phyloP scores from a whole-genome alignment of 2,113 vertebrate genomes.

The Reinhardtius hippoglossoides region DNA sequence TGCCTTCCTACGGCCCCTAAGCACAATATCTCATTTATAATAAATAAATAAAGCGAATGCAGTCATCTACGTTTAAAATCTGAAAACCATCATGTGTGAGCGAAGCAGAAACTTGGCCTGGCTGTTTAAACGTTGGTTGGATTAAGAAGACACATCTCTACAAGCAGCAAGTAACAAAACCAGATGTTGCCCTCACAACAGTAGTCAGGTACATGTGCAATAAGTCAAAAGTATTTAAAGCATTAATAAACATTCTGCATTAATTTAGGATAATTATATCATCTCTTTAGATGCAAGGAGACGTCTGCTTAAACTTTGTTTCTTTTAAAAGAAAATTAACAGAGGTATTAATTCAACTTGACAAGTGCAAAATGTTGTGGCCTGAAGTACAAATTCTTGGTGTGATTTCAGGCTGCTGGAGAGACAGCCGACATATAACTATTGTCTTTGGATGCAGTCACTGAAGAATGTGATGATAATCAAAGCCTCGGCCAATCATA shows the following conservation, averaged over 20 bases:
- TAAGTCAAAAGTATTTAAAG: conserved; percentile 8
- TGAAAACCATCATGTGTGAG: conserved; percentile 1
- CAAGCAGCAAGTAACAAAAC: conserved; percentile 42
- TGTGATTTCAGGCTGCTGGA: conserved; percentile 54
- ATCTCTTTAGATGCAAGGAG: conserved; percentile 21
- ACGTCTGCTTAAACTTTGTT: conserved; percentile 25
- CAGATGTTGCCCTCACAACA: conserved; percentile 37
- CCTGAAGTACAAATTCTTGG: conserved; percentile 54
- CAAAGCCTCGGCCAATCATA: conserved; percentile 54
- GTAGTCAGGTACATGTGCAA: conserved; percentile 8
- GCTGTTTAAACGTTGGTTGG: conserved; percentile 21
- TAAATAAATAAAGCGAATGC: not conserved
- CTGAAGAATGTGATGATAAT: conserved; percentile 62
- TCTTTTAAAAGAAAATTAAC: conserved; percentile 53
- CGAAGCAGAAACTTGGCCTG: conserved; percentile 1
- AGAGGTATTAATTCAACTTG: conserved; percentile 49
- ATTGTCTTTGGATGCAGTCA: conserved; percentile 62
- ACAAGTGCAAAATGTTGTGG: conserved; percentile 52
- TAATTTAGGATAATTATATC: conserved; percentile 21
- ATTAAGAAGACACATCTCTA: conserved; percentile 9
- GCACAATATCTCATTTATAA: not conserved
- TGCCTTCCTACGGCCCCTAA: not conserved
- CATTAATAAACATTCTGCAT: conserved; percentile 14
- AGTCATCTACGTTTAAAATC: not conserved
- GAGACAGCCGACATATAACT: conserved; percentile 57